A percentile compares a stretch with the other conserved stretches of the same genome.
Evolutionary conservation across 1,140 invertebrate genomes (phyloP).

Genomic region (Euwallacea similis): DNA sequence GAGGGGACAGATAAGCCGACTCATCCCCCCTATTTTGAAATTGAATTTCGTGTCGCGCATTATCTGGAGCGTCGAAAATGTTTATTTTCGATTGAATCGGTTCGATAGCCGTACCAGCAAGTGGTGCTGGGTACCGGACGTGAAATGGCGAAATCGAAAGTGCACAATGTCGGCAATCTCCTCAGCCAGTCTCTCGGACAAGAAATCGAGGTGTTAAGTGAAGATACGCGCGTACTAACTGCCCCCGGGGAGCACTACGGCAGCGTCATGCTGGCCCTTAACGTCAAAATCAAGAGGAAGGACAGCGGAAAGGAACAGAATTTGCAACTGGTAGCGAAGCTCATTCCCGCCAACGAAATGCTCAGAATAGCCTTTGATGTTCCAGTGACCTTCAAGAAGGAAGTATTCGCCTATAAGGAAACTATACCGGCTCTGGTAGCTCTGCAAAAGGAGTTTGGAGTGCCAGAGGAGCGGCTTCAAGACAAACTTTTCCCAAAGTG

Average conservation of each 20-base stretch:
- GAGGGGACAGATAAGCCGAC: background rate
- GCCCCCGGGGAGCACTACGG: conserved; percentile 52
- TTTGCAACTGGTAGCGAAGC: conserved; percentile 60
- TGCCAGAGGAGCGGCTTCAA: conserved; percentile 52
- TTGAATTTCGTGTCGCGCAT: conserved; percentile 16
- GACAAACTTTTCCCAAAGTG: conserved; percentile 57
- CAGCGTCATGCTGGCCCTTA: conserved; percentile 48
- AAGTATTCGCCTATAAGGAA: conserved; percentile 60
- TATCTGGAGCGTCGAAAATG: conserved; percentile 13
- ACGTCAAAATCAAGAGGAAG: conserved; percentile 44
- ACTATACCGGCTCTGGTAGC: conserved; percentile 57
- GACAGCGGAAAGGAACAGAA: conserved; percentile 45
- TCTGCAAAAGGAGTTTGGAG: conserved; percentile 56
- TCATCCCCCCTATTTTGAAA: conserved; percentile 17
- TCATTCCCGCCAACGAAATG: conserved; percentile 61
- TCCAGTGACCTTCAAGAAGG: conserved; percentile 61
- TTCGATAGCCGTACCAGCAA: background rate
- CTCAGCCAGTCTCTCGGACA: conserved; percentile 41
- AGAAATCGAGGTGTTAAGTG: conserved; percentile 44
- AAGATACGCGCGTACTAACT: conserved; percentile 46
- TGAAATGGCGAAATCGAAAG: conserved; percentile 44
- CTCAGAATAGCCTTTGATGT: conserved; percentile 61
- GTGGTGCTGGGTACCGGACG: too few species aligned
- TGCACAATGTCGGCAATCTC: conserved; percentile 44
- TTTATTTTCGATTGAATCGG: conserved; percentile 15